phyloP scores from a whole-genome alignment of 2,113 vertebrate species.

The human region GRCh38 chr12:76432001-76432500 shows the following conservation, averaged over 20 bases:
- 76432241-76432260: not conserved
- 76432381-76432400: too few species aligned
- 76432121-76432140: not conserved
- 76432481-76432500: too few species aligned
- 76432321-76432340: too few species aligned
- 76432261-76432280: not conserved
- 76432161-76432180: not conserved
- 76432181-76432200: not conserved
- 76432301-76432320: too few species aligned
- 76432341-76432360: too few species aligned
- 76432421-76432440: too few species aligned
- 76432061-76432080: too few species aligned
- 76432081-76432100: not conserved
- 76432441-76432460: too few species aligned
- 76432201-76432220: not conserved
- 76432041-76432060: not conserved
- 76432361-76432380: too few species aligned
- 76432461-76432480: too few species aligned
- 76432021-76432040: not conserved
- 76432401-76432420: too few species aligned
- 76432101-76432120: not conserved
- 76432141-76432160: not conserved
- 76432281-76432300: not conserved
- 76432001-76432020: not conserved
- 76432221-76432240: not conserved